Base-by-base conservation (phyloP, 2,888 invertebrate genomes). In the Oscheius sp. region DNA sequence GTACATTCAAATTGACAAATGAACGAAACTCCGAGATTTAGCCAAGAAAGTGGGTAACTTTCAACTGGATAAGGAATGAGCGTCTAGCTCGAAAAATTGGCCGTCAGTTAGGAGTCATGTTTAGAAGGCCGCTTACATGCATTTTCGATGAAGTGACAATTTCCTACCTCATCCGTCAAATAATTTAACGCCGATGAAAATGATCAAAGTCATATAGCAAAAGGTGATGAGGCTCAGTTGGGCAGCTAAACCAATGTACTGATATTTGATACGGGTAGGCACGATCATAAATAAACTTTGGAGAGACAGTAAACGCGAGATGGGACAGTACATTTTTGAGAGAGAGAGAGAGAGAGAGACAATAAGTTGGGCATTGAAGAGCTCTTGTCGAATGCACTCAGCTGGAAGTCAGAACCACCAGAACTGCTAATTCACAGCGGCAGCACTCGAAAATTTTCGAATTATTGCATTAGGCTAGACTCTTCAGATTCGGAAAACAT, bases 361-460 rank as follows among this genome's bases (percentile, higher is more conserved):
- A 63, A 63, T 47, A 10, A 10, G 5, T n/a, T 37, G 60, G 35
- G 35, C 33, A 35, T 29, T 33, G 60, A 60, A 60, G 37, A 60
- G 60, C 60, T n/a, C 60, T 13, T 42, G 37, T 10, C 29, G 53
- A 60, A 60, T 33, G 33, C 63, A 63, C 29, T 63, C 63, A 63
- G 48, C 63, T 63, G 63, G 63, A 63, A 63, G 63, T 63, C 63
- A 60, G 60, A 60, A 11, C 60, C 60, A 37, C 35, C n/a, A 33
- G 48, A 63, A 47, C 68, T 10, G 68, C 68, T 68, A 68, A 68
- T 68, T 68, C 68, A 68, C 68, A 68, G 42, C 68, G 68, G 42
- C 53, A 33, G 33, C 68, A 68, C 68, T 68, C 68, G 68, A 68
- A 70, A 70, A 70, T 70, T 70, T 70, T 70, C 59, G 57, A 59